A percentile compares a stretch with the other conserved stretches of the same genome.
Evolutionary conservation across 2,113 vertebrate genomes (phyloP).

Genomic region (Struthio camelus): DNA sequence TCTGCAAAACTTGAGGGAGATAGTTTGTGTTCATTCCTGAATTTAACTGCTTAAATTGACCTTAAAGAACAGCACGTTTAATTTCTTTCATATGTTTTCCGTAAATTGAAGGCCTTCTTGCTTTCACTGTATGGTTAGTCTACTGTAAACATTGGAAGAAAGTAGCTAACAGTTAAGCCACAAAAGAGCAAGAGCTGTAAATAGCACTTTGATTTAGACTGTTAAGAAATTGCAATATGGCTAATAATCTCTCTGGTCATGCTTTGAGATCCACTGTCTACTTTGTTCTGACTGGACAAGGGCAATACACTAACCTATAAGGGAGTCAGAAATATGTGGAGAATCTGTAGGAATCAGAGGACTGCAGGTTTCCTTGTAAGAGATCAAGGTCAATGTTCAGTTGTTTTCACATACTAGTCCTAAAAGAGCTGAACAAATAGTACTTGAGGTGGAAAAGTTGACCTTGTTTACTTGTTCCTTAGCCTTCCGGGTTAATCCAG

Average conservation of each 20-base stretch:
- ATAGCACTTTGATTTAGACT: not conserved
- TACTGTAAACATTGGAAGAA: not conserved
- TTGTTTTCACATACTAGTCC: not conserved
- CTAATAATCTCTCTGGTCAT: not conserved
- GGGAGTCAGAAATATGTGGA: not conserved
- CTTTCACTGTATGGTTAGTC: not conserved
- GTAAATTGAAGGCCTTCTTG: not conserved
- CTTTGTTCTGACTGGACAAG: not conserved
- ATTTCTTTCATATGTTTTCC: not conserved
- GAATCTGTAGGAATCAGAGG: not conserved
- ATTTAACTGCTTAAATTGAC: not conserved
- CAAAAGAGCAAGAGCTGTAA: not conserved
- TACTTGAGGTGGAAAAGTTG: not conserved
- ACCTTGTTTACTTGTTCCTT: not conserved
- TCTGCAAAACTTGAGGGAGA: not conserved
- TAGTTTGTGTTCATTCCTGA: not conserved
- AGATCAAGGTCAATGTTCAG: not conserved
- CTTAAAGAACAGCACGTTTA: not conserved
- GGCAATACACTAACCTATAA: fast-evolving
- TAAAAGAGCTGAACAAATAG: not conserved
- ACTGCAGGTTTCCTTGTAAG: not conserved
- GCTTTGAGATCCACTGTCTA: fast-evolving
- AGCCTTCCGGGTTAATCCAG: not conserved
- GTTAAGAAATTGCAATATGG: not conserved
- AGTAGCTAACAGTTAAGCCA: not conserved